Base-by-base conservation (phyloP, 2,888 invertebrate species). In the Agrotis exclamationis region DNA sequence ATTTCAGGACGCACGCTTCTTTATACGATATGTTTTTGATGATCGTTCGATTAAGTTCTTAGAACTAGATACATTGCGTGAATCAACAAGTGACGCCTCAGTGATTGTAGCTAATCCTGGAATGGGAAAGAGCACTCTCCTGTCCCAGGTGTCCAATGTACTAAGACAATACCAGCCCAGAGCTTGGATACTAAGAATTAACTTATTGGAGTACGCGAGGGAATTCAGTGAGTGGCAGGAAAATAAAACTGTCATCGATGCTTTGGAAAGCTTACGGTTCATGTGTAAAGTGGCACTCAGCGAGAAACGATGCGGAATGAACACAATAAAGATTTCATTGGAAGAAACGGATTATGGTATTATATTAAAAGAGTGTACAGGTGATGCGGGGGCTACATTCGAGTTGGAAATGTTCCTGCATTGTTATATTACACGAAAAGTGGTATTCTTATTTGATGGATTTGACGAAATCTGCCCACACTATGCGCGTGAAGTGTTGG, bases 381-480 rank as follows among this genome's bases (percentile, higher is more conserved):
- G 51, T 5, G 57, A 78, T 50, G 63, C 24, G 2, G 56, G 51
- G 39, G 39, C 63, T 45, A 18, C 33, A 16, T 78, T 70, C 13
- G 57, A 70, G 22, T 7, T 84, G 16, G 66, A 76, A n/a, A 44
- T 79, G n/a, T 84, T 84, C 33, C 48, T 84, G 4, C 63, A 82
- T 28, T 70, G 45, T 44, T 80, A 54, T 24, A 83, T 80, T 51
- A 71, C 50, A 16, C 20, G 39, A 11, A 65, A 58, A 57, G 33
- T 80, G 9, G 67, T 85, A 24, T 74, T 82, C 22, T 18, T 83
- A 20, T 81, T 83, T 9, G 85, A 85, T 56, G 85, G 81, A 1
- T 85, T 84, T 16, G 85, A 85, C 5, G 85, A 85, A 69, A 79
- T 85, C 4, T 81, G 70, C 62, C 83, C 85, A 1, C 50, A 63